These are phyloP conservation scores for Centropus bengalensis DNA, from an alignment of 2,113 vertebrate species.

Conservation along the genomic window DNA sequence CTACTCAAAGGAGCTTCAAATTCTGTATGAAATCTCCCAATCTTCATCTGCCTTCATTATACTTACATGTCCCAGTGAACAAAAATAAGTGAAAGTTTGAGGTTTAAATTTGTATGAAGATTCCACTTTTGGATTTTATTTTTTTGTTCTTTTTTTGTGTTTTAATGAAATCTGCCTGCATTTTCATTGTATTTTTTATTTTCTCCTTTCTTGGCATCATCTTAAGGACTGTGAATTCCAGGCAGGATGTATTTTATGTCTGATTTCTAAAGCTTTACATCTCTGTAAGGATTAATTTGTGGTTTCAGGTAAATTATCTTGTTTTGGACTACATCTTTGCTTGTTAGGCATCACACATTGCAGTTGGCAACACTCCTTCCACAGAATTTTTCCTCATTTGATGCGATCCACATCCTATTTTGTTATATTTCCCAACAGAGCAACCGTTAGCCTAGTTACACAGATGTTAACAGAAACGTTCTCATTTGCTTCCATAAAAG, in stretches of 20 bases:
- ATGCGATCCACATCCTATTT: not conserved
- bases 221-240: not conserved
- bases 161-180: not conserved
- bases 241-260: not conserved
- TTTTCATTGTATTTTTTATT: not conserved
- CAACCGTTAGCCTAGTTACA: not conserved
- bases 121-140: not conserved
- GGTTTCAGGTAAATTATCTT: not conserved
- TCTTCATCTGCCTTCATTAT: not conserved
- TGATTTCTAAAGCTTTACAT: not conserved
- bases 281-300: not conserved
- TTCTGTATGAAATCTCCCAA: not conserved
- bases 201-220: not conserved
- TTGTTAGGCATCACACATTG: not conserved
- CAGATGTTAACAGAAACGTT: not conserved
- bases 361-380: not conserved
- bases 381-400: not conserved
- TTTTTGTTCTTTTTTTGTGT: not conserved
- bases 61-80: not conserved
- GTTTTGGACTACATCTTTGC: not conserved
- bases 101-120: not conserved
- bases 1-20: not conserved
- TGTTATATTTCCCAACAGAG: not conserved
- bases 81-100: not conserved
- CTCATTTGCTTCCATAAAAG: not conserved